Evolutionary conservation across 2,113 vertebrate species (phyloP), one percentile per base, ranked within the genome.

Genomic region (Triplophysa siluroides): DNA sequence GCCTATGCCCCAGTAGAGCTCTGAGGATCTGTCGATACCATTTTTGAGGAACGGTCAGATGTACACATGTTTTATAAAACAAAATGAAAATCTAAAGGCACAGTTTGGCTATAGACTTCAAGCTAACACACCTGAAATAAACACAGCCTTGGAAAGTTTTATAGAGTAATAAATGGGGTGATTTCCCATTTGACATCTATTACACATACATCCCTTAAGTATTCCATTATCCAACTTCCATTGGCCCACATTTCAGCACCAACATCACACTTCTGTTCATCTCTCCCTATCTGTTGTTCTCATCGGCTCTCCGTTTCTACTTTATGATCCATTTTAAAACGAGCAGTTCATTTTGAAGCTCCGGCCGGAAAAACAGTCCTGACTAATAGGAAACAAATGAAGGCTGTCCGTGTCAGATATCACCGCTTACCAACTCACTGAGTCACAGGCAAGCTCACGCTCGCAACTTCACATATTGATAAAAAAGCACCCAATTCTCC

Each of bases 321-420:
- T 5, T 38, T 61, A 74, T 61, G 33, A 43, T 74, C 73, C 56
- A 50, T 45, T 74, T 61, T 61, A 74, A 29, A 47, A 76, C 1
- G 11, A 63, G 41, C 24, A 76, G 38, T 41, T 75, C 58, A 14
- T 50, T 74, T 62, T 81, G 65, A 72, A 76, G 76, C 76, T 33
- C 24, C 5, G 16, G 61, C 56, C 68, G 24, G 71, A 91, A 87
- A 87, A 54, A 83, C 89, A 86, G 85, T 88, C 14, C 68, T 88
- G 87, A 87, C 92, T 88, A 88, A 84, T 60, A 90, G 91, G 92
- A 92, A 90, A 90, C 88, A 80, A 89, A 85, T 85, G 84, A 80
- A 87, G 88, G 24, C 66, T 76, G 85, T 60, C 61, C 83, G 87
- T 89, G 90, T 89, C 92, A 91, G 89, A 91, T 90, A 92, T 87